Percentiles rank a stretch among this genome's conserved stretches.
These are phyloP conservation scores for Pharmacophagus antenor DNA, from an alignment of 2,888 invertebrate species.

Conservation along the genomic window DNA sequence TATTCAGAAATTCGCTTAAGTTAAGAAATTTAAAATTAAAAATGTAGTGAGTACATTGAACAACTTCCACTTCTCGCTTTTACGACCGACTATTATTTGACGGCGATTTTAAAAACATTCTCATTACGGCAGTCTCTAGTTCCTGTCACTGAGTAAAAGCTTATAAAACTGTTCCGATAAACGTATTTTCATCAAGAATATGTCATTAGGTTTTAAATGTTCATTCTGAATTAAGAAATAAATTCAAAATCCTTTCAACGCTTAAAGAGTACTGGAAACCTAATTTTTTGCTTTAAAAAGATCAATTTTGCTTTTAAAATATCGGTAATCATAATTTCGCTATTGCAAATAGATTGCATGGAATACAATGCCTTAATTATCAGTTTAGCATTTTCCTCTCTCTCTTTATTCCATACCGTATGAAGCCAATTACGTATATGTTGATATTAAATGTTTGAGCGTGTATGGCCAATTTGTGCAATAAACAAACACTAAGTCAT, in stretches of 20 bases:
- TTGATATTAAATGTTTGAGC: too few species aligned
- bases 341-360: too few species aligned
- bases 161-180: slow-evolving; percentile 2
- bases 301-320: not conserved
- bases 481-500: too few species aligned
- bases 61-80: slow-evolving; percentile 6
- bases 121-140: slow-evolving; percentile 10
- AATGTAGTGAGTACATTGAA: slow-evolving; percentile 1
- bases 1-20: not conserved
- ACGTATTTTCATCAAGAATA: not conserved
- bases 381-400: too few species aligned
- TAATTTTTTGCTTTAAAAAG: too few species aligned
- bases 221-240: not conserved
- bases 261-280: too few species aligned
- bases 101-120: slow-evolving; percentile 16
- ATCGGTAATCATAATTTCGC: not conserved
- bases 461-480: too few species aligned
- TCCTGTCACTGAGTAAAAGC: not conserved
- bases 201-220: not conserved
- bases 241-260: not conserved
- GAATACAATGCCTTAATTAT: too few species aligned
- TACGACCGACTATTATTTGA: slow-evolving; percentile 12
- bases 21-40: slow-evolving; percentile 17
- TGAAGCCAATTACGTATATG: too few species aligned
- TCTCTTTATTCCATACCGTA: too few species aligned